These are phyloP conservation scores for Trichopria drosophilae DNA, from an alignment of 2,888 invertebrate species.

Conservation along the genomic window DNA sequence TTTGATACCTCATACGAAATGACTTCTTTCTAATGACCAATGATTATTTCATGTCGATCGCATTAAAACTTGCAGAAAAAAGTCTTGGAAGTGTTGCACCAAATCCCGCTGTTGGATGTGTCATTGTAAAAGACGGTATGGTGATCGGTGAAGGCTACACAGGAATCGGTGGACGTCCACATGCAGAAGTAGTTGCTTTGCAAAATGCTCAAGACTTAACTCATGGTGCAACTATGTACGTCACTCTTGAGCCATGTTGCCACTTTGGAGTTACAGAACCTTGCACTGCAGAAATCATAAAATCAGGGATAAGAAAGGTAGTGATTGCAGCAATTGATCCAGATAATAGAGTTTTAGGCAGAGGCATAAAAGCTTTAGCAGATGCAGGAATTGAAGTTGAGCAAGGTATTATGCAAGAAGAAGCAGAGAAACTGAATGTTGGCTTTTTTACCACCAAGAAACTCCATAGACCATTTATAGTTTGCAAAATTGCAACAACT, in stretches of 20 bases:
- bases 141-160: constrained; percentile 17
- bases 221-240: constrained; percentile 19
- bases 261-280: constrained; percentile 21
- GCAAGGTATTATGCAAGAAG: constrained; percentile 28
- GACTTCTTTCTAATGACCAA: constrained; percentile 20
- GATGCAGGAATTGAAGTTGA: constrained; percentile 28
- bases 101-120: constrained; percentile 21
- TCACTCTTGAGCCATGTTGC: constrained; percentile 26
- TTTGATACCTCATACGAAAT: constrained; percentile 21
- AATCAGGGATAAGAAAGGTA: constrained; percentile 22
- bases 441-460: constrained; percentile 26
- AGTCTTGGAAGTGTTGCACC: constrained; percentile 21
- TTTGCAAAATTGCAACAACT: constrained; percentile 26
- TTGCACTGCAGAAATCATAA: constrained; percentile 25
- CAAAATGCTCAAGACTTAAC: constrained; percentile 17
- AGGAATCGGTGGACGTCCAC: constrained; percentile 16
- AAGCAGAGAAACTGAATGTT: constrained; percentile 27
- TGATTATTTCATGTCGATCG: constrained; percentile 18
- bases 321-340: constrained; percentile 28
- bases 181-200: constrained; percentile 19
- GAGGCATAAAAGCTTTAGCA: constrained; percentile 27
- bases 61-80: constrained; percentile 20
- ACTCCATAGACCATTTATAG: constrained; percentile 27
- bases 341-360: constrained; percentile 28
- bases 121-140: constrained; percentile 19